A percentile compares a stretch with the other conserved stretches of the same genome.
Evolutionary conservation across 2,113 vertebrate species (phyloP).

Genomic region (Silurus glanis): DNA sequence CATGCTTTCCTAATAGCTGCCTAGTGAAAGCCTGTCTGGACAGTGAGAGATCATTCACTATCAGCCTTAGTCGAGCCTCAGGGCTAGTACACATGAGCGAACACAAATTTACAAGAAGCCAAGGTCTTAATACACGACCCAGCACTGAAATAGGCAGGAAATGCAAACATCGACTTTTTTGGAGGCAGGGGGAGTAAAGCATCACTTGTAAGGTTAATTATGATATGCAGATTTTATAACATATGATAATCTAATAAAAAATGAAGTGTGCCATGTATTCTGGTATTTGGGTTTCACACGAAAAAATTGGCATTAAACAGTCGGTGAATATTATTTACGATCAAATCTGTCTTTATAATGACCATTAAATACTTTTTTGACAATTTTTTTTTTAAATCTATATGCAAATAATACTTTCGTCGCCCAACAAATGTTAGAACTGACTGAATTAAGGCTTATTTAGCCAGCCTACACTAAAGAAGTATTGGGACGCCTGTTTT

Average conservation of each 20-base stretch:
- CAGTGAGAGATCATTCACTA: not conserved
- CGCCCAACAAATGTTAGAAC: not conserved
- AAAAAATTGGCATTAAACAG: not conserved
- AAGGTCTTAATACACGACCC: not conserved
- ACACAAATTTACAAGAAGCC: conserved; percentile 11
- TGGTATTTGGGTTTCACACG: not conserved
- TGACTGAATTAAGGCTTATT: not conserved
- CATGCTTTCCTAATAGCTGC: conserved; percentile 4
- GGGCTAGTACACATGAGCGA: not conserved
- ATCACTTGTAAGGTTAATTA: conserved; percentile 3
- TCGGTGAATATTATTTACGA: not conserved
- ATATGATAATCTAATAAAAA: conserved; percentile 4
- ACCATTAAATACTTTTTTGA: not conserved
- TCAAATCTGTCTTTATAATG: not conserved
- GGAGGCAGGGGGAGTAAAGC: not conserved
- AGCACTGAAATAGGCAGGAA: conserved; percentile 7
- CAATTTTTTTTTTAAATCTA: not conserved
- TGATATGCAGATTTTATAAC: not conserved
- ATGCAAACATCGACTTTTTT: conserved; percentile 13
- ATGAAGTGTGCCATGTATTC: not conserved
- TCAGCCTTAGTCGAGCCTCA: not conserved
- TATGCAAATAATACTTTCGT: not conserved
- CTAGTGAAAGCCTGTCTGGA: conserved; percentile 24
- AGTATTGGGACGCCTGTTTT: no score
- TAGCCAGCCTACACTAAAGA: not conserved